phyloP scores from a whole-genome alignment of 2,797 vertebrate species.

The Cossypha dichroa region DNA sequence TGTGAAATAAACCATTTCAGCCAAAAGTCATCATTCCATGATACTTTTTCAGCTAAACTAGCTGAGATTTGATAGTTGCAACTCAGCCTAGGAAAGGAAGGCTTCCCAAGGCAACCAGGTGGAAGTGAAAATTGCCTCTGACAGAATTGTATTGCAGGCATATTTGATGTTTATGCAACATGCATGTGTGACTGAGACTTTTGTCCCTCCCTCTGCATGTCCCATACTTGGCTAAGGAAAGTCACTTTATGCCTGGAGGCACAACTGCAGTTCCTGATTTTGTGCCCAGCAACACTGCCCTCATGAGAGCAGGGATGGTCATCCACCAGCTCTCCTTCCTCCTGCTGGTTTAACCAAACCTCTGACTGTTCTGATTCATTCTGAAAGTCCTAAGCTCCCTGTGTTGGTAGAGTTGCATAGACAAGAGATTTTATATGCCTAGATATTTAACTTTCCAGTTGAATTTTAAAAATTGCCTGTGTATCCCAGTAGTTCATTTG shows the following conservation, averaged over 20 bases:
- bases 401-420: neutral
- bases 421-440: neutral
- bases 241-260: neutral
- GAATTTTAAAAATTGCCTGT: neutral
- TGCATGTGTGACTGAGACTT: neutral
- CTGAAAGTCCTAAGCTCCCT: neutral
- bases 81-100: neutral
- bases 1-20: neutral
- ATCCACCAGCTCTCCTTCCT: neutral
- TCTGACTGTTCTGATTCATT: neutral
- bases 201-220: neutral
- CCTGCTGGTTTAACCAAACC: neutral
- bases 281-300: neutral
- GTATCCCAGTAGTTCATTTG: neutral
- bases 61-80: neutral
- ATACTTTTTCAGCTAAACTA: neutral
- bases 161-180: neutral
- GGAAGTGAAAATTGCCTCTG: neutral
- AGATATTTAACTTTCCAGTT: neutral
- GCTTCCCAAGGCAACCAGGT: neutral
- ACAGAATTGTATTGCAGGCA: neutral
- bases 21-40: neutral
- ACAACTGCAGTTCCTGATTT: too few species aligned
- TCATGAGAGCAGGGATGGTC: rapidly evolving
- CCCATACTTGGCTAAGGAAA: neutral